Percentiles rank a stretch among this genome's conserved stretches.
phyloP scores from a whole-genome alignment of 2,797 vertebrate genomes.

The Notolabrus celidotus region DNA sequence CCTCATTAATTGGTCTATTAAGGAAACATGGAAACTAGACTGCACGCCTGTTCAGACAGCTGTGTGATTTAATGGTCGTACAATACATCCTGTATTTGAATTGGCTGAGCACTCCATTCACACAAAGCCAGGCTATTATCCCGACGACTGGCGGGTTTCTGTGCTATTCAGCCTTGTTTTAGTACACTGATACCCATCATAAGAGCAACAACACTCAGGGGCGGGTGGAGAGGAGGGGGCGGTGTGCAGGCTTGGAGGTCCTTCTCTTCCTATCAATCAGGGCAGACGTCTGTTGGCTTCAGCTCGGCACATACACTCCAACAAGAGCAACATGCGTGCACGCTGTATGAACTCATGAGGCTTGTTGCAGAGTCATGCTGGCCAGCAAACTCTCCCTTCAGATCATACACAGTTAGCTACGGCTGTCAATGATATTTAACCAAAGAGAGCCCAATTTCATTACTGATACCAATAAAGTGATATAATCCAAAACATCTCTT shows the following conservation, averaged over 20 bases:
- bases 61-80: conserved; percentile 69
- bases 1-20: conserved; percentile 73
- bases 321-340: conserved; percentile 28
- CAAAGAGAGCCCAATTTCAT: too few relatives aligned
- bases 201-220: conserved; percentile 75
- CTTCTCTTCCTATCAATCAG: conserved; percentile 64
- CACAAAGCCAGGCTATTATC: conserved; percentile 79
- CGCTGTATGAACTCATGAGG: not conserved
- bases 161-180: conserved; percentile 79
- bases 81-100: conserved; percentile 82
- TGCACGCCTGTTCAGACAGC: conserved; percentile 68
- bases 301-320: conserved; percentile 31
- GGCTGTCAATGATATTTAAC: too few relatives aligned
- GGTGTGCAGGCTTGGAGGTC: conserved; percentile 52
- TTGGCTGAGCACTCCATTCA: conserved; percentile 75
- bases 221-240: conserved; percentile 40
- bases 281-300: conserved; percentile 52
- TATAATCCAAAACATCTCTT: too few relatives aligned
- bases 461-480: too few relatives aligned
- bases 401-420: not conserved
- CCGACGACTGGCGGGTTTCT: conserved; percentile 66
- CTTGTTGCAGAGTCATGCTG: conserved; percentile 7
- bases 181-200: conserved; percentile 81
- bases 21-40: conserved; percentile 63
- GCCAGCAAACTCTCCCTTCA: not conserved